Evolutionary conservation across 2,113 vertebrate genomes (phyloP).

Genomic region (Hippocampus mohnikei): DNA sequence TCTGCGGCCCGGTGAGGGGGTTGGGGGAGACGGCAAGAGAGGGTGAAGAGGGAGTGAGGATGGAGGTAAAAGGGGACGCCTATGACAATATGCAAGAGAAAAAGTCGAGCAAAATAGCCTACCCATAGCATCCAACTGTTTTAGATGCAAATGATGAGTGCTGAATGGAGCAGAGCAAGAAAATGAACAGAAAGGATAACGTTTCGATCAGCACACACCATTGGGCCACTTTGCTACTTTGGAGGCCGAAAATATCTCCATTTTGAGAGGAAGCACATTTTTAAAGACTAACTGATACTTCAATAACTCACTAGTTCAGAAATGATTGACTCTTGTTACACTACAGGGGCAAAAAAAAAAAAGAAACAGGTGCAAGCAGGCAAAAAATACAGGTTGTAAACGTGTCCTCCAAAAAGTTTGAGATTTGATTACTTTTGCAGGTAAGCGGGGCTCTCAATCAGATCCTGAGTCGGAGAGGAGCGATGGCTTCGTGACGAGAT

Average conservation of each 20-base stretch:
- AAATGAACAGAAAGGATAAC: neutral
- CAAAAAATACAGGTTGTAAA: conserved; percentile 17
- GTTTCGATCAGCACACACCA: neutral
- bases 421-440: conserved; percentile 15
- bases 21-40: conserved; percentile 48
- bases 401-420: conserved; percentile 17
- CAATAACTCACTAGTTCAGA: conserved; percentile 18
- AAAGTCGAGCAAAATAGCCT: conserved; percentile 55
- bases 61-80: conserved; percentile 35
- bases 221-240: neutral
- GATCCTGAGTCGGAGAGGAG: conserved; percentile 15
- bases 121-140: conserved; percentile 64
- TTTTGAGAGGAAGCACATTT: conserved; percentile 10
- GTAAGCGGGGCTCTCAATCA: conserved; percentile 29
- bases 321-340: conserved; percentile 36
- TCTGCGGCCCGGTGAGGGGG: conserved; percentile 73
- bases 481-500: conserved; percentile 23
- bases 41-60: conserved; percentile 24
- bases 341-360: neutral
- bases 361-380: conserved; percentile 37
- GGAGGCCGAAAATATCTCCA: neutral
- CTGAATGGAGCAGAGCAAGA: neutral
- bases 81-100: conserved; percentile 54
- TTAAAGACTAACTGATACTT: conserved; percentile 20
- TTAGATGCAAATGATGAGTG: conserved; percentile 26